These are phyloP conservation scores for Dolichallabes microphthalmus DNA, from an alignment of 2,113 vertebrate species.

Conservation along the genomic window DNA sequence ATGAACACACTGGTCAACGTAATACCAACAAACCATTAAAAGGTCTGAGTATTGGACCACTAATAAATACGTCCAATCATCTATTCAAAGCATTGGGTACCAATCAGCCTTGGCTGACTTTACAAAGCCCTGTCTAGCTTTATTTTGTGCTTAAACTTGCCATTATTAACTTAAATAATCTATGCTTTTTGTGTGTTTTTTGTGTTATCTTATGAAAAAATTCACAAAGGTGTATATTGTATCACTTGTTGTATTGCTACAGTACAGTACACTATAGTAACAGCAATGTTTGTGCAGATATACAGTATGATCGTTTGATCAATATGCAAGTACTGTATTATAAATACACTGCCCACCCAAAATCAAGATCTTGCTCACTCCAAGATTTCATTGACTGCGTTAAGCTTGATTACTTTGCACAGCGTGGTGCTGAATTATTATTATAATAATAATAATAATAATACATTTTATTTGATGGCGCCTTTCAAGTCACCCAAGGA, in stretches of 20 bases:
- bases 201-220: too few species aligned
- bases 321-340: neutral
- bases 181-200: neutral
- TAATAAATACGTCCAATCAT: neutral
- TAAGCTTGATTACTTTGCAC: too few species aligned
- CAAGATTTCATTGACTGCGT: too few species aligned
- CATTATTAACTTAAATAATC: neutral
- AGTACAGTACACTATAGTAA: neutral
- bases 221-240: neutral
- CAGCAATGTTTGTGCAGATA: neutral
- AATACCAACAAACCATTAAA: constrained; percentile 17
- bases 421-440: too few species aligned
- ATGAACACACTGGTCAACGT: neutral
- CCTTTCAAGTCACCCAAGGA: too few species aligned
- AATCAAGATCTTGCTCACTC: too few species aligned
- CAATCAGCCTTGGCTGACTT: neutral
- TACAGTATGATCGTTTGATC: neutral
- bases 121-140: neutral
- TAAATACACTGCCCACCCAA: too few species aligned
- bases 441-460: too few species aligned
- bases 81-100: neutral
- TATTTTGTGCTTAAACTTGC: neutral
- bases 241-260: neutral
- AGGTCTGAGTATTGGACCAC: neutral
- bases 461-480: too few species aligned